Base-by-base conservation (phyloP, 2,113 vertebrate species). In the Azemiops feae region DNA sequence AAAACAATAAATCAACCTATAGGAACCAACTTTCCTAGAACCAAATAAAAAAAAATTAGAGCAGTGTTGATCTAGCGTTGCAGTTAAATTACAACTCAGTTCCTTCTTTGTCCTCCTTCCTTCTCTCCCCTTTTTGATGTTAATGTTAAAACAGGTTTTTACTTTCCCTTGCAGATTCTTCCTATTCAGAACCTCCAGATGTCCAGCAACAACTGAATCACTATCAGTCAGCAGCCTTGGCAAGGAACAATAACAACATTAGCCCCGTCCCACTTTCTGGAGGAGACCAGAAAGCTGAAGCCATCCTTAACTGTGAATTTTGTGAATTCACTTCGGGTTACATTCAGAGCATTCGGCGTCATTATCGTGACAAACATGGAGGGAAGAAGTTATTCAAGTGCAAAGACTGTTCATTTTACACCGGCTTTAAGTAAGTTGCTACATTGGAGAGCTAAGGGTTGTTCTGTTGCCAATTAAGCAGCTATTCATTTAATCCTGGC, bases 361-460 rank as follows among this genome's bases (percentile, higher is more conserved):
- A 99, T 97, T 99, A 99, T 97, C 97, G 99, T 91, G 99, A 99
- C 97, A 98, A 99, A 50, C 99, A 99, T 0, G 99, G 99, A 1
- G 99, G 99, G 87, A 99, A 99, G 96, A 99, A 99, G 96, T 99
- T 99, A 94, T 99, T 99, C 97, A 99, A 99, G 97, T 99, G 99
- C 98, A 99, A 99, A 97, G 99, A 99, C 94, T 99, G 99, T 95
- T 98, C 99, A 85, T 99, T 99, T 96, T 99, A 99, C 96, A 99
- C 99, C 94, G 99, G 99, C 98, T 98, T 98, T 98, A 99, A 98
- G 99, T 99, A 98, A 98, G 98, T 97, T 94, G 22, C 90, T 47
- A 0, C 57, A 88, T 53, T 30, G 89, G 92, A 43, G 9, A 43
- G 18, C 18, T 43, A 39, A 81, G 74, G 74, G 74, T 81, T 3